Evolutionary conservation across 2,888 invertebrate genomes (phyloP), one percentile per base, ranked within the genome.

Genomic region (Crepidodera aurea): DNA sequence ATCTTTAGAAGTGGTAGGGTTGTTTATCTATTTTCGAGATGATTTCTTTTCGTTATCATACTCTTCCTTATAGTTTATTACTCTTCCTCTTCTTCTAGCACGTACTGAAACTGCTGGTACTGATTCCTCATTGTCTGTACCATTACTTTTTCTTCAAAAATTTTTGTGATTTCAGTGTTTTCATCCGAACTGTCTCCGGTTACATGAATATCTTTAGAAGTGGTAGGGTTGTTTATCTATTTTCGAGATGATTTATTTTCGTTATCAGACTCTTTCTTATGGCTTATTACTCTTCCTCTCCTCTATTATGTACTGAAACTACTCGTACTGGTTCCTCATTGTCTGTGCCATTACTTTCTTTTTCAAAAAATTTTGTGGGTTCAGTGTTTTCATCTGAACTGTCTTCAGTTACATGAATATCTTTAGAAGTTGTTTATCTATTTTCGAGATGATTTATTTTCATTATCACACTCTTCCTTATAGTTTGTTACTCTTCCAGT

Each of bases 401-500:
- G 7, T 51, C 50, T n/a, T n/a, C n/a, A n/a, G n/a, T n/a, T n/a
- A n/a, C n/a, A n/a, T n/a, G n/a, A n/a, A n/a, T n/a, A n/a, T 51
- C 50, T 34, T 34, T 44, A 40, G 40, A 40, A 7, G 15, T 25
- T 27, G 25, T 48, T 48, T 7, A 6, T 3, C 15, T 27, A 27
- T 48, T 27, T 48, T 27, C 10, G n/a, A 15, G 13, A 25, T n/a
- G n/a, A n/a, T 13, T 25, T 25, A 27, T 48, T 27, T 18, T 37
- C 13, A 12, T 34, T 6, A 34, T 18, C 50, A 16, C 18, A 12
- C 18, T 15, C 50, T 16, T 4, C 18, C 18, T 7, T 29, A 8
- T 58, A 58, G 39, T 58, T 58, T 12, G 40, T 56, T 51, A 13
- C 42, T 19, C 5, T 4, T 56, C 51, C 39, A 7, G 22, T 22